Percentiles rank a stretch among this genome's conserved stretches.
Conservation (phyloP, 2,888 invertebrate genomes). For the Timema podura region DNA sequence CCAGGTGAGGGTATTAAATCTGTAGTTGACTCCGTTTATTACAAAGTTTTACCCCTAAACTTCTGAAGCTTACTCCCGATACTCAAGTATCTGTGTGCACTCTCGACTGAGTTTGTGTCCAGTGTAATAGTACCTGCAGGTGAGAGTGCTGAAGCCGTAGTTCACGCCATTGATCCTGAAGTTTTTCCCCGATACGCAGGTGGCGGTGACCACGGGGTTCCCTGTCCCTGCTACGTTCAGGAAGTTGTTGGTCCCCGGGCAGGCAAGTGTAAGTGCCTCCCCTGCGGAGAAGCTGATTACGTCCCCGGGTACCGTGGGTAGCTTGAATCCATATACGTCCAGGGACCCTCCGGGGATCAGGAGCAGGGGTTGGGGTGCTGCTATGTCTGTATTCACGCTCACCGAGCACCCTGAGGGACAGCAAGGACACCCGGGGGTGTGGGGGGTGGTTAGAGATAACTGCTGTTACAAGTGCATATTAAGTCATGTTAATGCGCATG, state of each 20-base stretch:
- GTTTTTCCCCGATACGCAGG: slow-evolving; percentile 21
- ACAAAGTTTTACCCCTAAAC: no score
- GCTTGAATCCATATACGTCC: slow-evolving; percentile 22
- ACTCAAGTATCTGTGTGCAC: no score
- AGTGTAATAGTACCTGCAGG: slow-evolving; percentile 40
- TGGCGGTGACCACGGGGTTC: slow-evolving; percentile 9
- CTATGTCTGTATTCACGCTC: slow-evolving; percentile 25
- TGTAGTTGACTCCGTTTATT: no score
- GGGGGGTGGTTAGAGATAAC: no score
- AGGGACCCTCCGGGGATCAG: slow-evolving; percentile 20
- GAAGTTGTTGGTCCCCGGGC: slow-evolving; percentile 22
- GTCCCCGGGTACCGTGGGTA: slow-evolving; percentile 18
- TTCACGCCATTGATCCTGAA: slow-evolving; percentile 26
- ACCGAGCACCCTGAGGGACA: slow-evolving; percentile 24
- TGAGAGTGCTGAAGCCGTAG: slow-evolving; percentile 44
- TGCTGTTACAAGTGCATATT: no score
- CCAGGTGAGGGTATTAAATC: no score
- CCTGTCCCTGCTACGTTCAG: slow-evolving; percentile 6
- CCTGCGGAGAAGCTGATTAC: slow-evolving; percentile 15
- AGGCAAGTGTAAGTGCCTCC: slow-evolving; percentile 20
- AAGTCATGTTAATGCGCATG: no score
- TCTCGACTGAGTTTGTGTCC: no score
- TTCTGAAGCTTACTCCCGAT: no score
- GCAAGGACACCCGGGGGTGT: no score
- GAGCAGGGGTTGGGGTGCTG: slow-evolving; percentile 26